Percentiles rank a stretch among this genome's conserved stretches.
Evolutionary conservation across 2,888 invertebrate species (phyloP).

Genomic region (Furcula furcula): DNA sequence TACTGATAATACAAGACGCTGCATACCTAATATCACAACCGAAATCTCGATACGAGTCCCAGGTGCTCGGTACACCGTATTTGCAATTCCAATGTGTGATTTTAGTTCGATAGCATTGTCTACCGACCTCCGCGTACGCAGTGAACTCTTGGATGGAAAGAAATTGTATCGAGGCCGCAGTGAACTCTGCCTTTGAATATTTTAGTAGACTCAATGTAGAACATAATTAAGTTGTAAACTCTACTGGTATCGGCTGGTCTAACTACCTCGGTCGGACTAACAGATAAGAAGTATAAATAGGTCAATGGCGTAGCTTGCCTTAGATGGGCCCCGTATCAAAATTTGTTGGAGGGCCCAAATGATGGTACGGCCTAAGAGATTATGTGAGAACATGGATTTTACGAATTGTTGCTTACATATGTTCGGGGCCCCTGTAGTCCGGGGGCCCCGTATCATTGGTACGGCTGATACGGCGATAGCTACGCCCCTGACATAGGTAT

Average conservation of each 20-base stretch:
- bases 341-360: too few species aligned
- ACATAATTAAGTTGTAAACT: background rate
- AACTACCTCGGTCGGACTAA: background rate
- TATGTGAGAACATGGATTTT: too few species aligned
- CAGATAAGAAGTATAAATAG: background rate
- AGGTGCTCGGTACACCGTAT: conserved; percentile 16
- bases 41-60: conserved; percentile 13
- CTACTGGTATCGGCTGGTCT: background rate
- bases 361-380: too few species aligned
- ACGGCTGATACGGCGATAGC: too few species aligned
- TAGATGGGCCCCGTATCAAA: too few species aligned
- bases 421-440: too few species aligned
- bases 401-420: too few species aligned
- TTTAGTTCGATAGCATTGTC: conserved; percentile 6
- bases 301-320: too few species aligned
- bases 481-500: too few species aligned
- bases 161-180: conserved; percentile 2
- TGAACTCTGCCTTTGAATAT: background rate
- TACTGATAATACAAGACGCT: too few species aligned
- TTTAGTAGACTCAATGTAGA: background rate
- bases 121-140: background rate
- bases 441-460: too few species aligned
- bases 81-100: conserved; percentile 18
- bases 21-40: too few species aligned
- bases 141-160: background rate